A percentile compares a stretch with the other conserved stretches of the same genome.
Evolutionary conservation across 2,888 invertebrate species (phyloP).

Genomic region (Dolomedes plantarius): DNA sequence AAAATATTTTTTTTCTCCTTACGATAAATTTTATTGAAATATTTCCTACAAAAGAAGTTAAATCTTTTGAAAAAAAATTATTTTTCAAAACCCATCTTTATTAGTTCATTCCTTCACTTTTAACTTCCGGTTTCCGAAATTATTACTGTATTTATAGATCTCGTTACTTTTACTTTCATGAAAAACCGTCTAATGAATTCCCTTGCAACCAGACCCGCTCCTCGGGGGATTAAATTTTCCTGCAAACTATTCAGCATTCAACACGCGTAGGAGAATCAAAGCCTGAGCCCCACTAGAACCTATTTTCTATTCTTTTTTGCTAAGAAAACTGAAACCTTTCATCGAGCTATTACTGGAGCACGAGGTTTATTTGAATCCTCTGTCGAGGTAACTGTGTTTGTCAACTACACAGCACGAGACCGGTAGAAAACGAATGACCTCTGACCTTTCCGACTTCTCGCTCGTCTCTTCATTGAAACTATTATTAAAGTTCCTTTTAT

Average conservation of each 20-base stretch:
- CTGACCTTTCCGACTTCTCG: background rate
- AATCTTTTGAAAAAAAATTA: too few relatives aligned
- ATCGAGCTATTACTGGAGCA: background rate
- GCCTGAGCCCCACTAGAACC: too few relatives aligned
- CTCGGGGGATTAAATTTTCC: background rate
- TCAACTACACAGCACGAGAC: constrained; percentile 4
- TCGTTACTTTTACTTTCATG: too few relatives aligned
- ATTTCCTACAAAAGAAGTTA: too few relatives aligned
- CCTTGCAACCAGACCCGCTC: background rate
- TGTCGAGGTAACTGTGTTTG: background rate
- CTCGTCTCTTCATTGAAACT: background rate
- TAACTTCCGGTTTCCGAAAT: too few relatives aligned
- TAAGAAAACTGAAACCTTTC: background rate
- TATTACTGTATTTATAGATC: too few relatives aligned
- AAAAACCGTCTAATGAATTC: too few relatives aligned
- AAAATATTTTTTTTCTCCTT: too few relatives aligned
- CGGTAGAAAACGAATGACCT: background rate
- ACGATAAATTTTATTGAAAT: too few relatives aligned
- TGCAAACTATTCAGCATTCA: background rate
- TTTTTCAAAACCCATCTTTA: too few relatives aligned
- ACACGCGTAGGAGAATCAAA: background rate
- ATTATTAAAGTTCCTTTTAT: background rate
- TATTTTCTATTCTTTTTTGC: background rate
- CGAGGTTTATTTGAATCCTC: background rate
- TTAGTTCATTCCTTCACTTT: too few relatives aligned